These are phyloP conservation scores for Clitarchus hookeri DNA, from an alignment of 2,888 invertebrate species.

Conservation along the genomic window DNA sequence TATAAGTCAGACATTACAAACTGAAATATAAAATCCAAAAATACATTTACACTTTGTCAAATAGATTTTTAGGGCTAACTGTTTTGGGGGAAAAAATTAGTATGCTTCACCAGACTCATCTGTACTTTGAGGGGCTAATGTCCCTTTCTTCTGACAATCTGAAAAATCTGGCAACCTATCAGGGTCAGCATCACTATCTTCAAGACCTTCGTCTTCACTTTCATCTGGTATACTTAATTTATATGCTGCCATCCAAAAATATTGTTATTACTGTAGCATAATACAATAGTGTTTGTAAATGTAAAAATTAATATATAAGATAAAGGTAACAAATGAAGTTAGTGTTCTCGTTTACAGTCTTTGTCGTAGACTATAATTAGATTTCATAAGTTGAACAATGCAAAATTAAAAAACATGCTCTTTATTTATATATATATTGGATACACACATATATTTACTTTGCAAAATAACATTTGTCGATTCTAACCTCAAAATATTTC, in stretches of 20 bases:
- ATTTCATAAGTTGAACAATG: not conserved
- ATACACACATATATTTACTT: not conserved
- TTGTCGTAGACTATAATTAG: not conserved
- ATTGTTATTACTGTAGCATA: not conserved
- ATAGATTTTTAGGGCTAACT: not conserved
- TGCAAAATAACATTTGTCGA: not conserved
- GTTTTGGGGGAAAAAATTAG: not conserved
- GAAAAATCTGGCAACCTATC: not conserved
- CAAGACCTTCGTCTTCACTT: not conserved
- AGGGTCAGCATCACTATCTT: not conserved
- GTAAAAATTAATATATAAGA: too few species aligned
- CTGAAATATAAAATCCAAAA: not conserved
- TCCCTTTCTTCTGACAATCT: not conserved
- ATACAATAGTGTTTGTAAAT: not conserved
- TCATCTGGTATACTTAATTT: not conserved
- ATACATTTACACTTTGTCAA: not conserved
- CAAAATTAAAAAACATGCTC: not conserved
- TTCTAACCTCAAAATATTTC: not conserved
- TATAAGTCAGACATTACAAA: not conserved
- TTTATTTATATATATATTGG: not conserved
- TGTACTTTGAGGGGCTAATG: not conserved
- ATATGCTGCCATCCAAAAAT: not conserved
- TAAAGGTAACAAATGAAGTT: not conserved
- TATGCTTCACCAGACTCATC: not conserved
- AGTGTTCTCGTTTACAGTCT: not conserved